Evolutionary conservation across 2,888 invertebrate species (phyloP).

Genomic region (Nymphalis urticae): DNA sequence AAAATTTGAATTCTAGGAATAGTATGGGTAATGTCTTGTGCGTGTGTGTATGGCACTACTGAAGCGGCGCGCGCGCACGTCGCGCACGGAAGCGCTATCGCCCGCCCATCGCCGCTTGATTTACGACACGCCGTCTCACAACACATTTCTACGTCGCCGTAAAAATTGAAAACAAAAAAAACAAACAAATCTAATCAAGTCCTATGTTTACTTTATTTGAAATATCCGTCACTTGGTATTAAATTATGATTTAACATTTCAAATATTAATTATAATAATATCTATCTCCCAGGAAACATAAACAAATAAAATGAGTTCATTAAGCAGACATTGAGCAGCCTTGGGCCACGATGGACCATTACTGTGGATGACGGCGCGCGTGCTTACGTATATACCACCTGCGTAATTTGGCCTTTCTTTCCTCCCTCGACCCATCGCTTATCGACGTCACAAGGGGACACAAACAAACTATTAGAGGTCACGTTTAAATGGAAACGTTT

Average conservation of each 20-base stretch:
- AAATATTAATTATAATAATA: constrained; percentile 47
- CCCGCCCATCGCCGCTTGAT: constrained; percentile 69
- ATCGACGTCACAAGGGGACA: constrained; percentile 46
- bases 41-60: constrained; percentile 36
- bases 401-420: constrained; percentile 43
- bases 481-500: constrained; percentile 65
- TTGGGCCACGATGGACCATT: constrained; percentile 68
- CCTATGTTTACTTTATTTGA: constrained; percentile 12
- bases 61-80: constrained; percentile 43
- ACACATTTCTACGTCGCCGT: constrained; percentile 50
- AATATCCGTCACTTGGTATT: constrained; percentile 5
- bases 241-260: constrained; percentile 35
- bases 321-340: constrained; percentile 71
- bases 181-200: constrained; percentile 47
- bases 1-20: constrained; percentile 60
- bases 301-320: constrained; percentile 58
- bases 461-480: constrained; percentile 56
- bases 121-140: constrained; percentile 63
- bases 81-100: constrained; percentile 67
- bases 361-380: constrained; percentile 78
- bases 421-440: constrained; percentile 43
- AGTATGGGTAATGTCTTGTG: constrained; percentile 42
- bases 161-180: constrained; percentile 47
- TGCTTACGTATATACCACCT: constrained; percentile 61
- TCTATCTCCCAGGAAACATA: constrained; percentile 68